phyloP scores from a whole-genome alignment of 1,140 invertebrate genomes.

The Micrasema minimum region DNA sequence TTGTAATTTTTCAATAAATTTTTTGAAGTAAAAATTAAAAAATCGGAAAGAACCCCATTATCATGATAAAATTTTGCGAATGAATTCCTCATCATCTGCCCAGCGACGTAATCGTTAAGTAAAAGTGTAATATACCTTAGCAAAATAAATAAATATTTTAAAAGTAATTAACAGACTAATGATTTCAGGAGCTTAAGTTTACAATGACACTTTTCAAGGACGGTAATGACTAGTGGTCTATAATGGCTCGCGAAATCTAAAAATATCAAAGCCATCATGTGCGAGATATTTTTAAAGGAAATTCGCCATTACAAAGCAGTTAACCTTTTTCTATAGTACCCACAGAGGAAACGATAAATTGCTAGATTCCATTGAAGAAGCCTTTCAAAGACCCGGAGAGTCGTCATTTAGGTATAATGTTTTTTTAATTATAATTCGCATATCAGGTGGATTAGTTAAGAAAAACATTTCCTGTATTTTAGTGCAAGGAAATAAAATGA shows the following conservation, averaged over 20 bases:
- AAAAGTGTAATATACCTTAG: no score
- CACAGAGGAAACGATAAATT: constrained; percentile 33
- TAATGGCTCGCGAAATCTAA: neutral
- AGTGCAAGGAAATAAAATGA: neutral
- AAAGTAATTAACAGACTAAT: neutral
- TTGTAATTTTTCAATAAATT: no score
- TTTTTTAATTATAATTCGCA: neutral
- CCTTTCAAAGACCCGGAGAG: no score
- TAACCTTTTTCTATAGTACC: constrained; percentile 38
- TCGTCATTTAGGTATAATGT: neutral
- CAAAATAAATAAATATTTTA: no score
- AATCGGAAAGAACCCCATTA: no score
- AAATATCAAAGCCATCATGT: neutral
- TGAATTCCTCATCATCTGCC: no score
- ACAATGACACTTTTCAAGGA: neutral
- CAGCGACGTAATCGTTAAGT: no score
- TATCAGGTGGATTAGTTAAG: no score
- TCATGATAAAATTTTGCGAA: no score
- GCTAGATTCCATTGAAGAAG: neutral
- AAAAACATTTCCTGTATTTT: constrained; percentile 1
- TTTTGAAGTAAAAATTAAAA: no score
- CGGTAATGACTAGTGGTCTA: neutral
- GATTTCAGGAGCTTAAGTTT: neutral
- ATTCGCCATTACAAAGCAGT: constrained; percentile 36
- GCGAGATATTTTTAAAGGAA: constrained; percentile 20